These are phyloP conservation scores for Argya squamiceps DNA, from an alignment of 2,797 vertebrate species.

Conservation along the genomic window DNA sequence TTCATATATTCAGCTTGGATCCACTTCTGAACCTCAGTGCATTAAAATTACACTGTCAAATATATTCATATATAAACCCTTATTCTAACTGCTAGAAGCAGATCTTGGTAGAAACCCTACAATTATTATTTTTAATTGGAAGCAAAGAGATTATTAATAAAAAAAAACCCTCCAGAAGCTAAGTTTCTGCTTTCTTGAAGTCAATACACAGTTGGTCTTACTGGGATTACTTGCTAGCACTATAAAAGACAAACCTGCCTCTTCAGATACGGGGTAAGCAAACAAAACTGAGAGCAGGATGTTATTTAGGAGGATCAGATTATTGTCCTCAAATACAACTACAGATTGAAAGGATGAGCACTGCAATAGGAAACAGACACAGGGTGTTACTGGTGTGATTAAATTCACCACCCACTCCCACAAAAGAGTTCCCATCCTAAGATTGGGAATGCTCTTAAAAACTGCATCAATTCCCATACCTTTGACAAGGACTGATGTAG, in stretches of 20 bases:
- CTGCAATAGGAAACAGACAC: neutral
- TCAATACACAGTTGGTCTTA: neutral
- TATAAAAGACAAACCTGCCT: neutral
- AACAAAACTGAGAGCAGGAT: neutral
- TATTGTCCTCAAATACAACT: neutral
- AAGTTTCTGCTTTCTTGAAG: neutral
- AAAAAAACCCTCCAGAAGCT: neutral
- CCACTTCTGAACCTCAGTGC: neutral
- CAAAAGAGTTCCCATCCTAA: accelerated
- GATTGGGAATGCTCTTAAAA: neutral
- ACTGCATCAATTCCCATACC: neutral
- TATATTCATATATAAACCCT: neutral
- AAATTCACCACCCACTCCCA: neutral
- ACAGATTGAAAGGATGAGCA: neutral
- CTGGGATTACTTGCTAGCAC: neutral
- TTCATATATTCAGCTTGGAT: neutral
- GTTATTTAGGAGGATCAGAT: neutral
- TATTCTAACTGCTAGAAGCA: neutral
- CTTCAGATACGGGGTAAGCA: neutral
- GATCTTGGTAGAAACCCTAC: neutral
- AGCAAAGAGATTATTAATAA: neutral
- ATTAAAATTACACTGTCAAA: neutral
- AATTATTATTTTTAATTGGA: neutral
- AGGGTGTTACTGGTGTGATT: accelerated
- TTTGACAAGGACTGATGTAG: neutral